These are phyloP conservation scores for Isoperla grammatica DNA, from an alignment of 2,888 invertebrate species.

Conservation along the genomic window DNA sequence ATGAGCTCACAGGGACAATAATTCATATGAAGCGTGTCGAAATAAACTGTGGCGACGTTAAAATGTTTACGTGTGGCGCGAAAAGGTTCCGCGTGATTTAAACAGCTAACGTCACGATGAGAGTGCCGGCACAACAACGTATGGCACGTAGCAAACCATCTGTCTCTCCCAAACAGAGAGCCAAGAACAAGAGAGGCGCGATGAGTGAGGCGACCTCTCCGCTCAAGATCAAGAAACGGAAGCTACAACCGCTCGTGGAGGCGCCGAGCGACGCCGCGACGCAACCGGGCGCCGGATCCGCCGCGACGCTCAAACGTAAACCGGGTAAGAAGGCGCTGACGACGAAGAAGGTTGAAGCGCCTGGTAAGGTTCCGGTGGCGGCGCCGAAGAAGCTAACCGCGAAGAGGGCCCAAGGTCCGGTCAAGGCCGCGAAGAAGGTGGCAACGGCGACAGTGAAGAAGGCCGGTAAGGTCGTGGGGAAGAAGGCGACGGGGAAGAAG, in stretches of 20 bases:
- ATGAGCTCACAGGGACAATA: too few species aligned
- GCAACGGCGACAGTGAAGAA: not conserved
- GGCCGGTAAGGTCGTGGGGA: not conserved
- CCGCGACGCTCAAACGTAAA: not conserved
- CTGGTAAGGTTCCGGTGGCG: not conserved
- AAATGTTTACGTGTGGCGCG: too few species aligned
- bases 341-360: not conserved
- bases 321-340: not conserved
- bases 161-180: not conserved
- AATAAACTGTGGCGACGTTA: too few species aligned
- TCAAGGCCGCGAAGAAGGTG: slow-evolving; percentile 5
- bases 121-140: slow-evolving; percentile 1
- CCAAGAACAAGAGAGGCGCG: not conserved
- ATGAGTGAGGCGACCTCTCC: not conserved
- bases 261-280: not conserved
- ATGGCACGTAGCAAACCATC: not conserved
- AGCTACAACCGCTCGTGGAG: not conserved
- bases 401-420: not conserved
- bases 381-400: not conserved
- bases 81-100: too few species aligned
- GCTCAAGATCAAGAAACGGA: slow-evolving; percentile 10
- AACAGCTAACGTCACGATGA: not conserved
- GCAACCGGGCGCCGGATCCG: not conserved
- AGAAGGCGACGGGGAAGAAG: not conserved
- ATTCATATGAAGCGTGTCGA: too few species aligned